These are phyloP conservation scores for Lasioglossum zephyrum DNA, from an alignment of 2,888 invertebrate species.

Conservation along the genomic window DNA sequence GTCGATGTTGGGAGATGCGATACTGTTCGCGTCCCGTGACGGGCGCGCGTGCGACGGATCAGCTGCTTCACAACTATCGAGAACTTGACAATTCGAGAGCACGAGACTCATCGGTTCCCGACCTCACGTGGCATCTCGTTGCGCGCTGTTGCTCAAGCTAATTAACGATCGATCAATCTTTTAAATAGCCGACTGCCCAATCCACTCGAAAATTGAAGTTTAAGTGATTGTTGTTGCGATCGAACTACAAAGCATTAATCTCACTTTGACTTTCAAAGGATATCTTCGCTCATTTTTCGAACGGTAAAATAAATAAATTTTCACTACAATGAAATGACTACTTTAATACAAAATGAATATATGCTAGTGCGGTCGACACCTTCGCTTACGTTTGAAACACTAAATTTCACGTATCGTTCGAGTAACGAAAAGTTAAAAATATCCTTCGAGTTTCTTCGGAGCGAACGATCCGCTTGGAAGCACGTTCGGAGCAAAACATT, in stretches of 20 bases:
- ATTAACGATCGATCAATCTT: neutral
- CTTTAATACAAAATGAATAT: too few species aligned
- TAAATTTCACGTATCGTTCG: too few species aligned
- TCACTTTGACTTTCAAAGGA: neutral
- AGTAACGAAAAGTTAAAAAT: too few species aligned
- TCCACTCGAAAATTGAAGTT: neutral
- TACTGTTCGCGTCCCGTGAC: slow-evolving; percentile 26
- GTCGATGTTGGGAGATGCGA: neutral
- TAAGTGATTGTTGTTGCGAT: neutral
- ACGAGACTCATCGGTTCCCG: neutral
- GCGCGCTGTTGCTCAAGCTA: neutral
- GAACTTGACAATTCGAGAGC: neutral
- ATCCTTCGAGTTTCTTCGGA: neutral
- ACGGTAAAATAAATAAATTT: neutral
- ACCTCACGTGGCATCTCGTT: neutral
- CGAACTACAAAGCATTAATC: too few species aligned
- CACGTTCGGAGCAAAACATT: neutral
- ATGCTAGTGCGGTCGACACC: too few species aligned
- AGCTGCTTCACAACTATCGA: neutral
- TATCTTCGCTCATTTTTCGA: neutral
- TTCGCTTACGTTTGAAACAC: too few species aligned
- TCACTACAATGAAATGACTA: too few species aligned
- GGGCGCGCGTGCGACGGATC: slow-evolving; percentile 2
- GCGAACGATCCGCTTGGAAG: neutral
- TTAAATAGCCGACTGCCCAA: neutral